Base-by-base conservation (phyloP, 1,140 invertebrate species). In the Drosophila saltans region DNA sequence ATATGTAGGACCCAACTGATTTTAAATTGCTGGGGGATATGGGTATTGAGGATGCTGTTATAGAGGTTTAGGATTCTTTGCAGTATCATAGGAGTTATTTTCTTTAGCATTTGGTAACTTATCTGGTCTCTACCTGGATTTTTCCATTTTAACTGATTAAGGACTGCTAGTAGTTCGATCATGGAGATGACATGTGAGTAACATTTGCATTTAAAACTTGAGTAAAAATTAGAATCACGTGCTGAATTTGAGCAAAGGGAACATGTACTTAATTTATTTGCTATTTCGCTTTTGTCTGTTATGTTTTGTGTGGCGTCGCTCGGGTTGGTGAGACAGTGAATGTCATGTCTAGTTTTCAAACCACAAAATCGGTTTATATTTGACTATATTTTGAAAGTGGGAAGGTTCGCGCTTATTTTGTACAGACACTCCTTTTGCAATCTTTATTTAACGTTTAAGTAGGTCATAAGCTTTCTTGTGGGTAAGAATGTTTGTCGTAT, bases 321-420 rank as follows among this genome's bases (percentile, higher is more conserved):
- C 16, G 16, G 16, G 16, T 16, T 16, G 16, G 16, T 16, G 16
- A 16, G 16, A 48, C 56, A 70, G 10, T 78, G 63, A 10, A 66
- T 74, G 11, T 55, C 3, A 24, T 66, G 48, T 21, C 55, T 52
- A 6, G 40, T 56, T 45, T 75, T 75, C 1, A 58, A 39, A 43
- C 62, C 72, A 26, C 66, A 68, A 9, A 78, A 69, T 0, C n/a
- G 41, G 11, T 64, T 66, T 33, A 71, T 71, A 33, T 71, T 69
- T 21, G 60, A 73, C 70, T 62, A 73, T 55, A 74, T 59, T 74
- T 74, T 65, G 7, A 6, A 33, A 9, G 36, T 57, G 3, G 58
- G 16, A 7, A 71, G 40, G 5, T 33, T 58, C 11, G 71, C 67
- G n/a, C 39, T 67, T 36, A 74, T 68, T 41, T 69, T 40, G 2